phyloP scores from a whole-genome alignment of 2,113 vertebrate genomes.

The Columba janthina region DNA sequence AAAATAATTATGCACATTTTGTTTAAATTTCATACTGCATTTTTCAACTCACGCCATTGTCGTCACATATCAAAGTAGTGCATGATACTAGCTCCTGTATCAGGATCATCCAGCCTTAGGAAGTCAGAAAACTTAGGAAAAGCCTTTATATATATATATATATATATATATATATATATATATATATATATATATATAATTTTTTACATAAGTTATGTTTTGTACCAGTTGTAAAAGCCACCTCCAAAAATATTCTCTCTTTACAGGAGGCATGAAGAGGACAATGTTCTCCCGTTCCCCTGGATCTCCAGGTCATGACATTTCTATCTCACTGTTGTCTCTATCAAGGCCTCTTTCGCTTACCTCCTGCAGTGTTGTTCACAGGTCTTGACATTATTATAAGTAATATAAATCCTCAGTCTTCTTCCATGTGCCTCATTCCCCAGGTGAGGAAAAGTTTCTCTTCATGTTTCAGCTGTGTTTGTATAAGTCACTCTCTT shows the following conservation, averaged over 20 bases:
- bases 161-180: too few relatives aligned
- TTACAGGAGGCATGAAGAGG: not conserved
- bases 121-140: not conserved
- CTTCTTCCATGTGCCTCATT: not conserved
- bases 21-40: not conserved
- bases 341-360: not conserved
- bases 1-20: not conserved
- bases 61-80: not conserved
- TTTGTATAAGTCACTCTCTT: not conserved
- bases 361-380: not conserved
- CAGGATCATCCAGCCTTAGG: not conserved
- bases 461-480: not conserved
- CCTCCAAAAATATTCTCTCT: not conserved
- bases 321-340: not conserved
- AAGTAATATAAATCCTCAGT: not conserved
- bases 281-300: not conserved
- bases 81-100: not conserved
- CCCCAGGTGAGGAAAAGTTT: not conserved
- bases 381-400: not conserved
- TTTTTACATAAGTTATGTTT: not conserved
- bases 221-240: not conserved
- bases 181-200: not conserved
- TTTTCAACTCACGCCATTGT: not conserved
- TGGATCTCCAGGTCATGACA: not conserved
- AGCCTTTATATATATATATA: too few relatives aligned